Percentiles rank a stretch among this genome's conserved stretches.
These are phyloP conservation scores for Microctonus brassicae DNA, from an alignment of 2,888 invertebrate genomes.

Conservation along the genomic window DNA sequence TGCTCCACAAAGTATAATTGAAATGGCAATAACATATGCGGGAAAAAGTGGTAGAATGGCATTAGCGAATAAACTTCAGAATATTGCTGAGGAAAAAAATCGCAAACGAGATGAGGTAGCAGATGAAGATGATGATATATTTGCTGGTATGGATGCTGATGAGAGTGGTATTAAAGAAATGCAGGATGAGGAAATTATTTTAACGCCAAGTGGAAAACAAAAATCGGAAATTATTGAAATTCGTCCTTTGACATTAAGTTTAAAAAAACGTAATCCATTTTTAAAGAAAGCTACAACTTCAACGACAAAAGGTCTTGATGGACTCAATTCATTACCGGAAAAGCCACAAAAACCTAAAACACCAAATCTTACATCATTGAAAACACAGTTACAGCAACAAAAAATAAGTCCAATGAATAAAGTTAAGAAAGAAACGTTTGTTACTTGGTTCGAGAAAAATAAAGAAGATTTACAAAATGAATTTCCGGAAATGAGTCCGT, in stretches of 20 bases:
- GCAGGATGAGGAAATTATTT: conserved; percentile 48
- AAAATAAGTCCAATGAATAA: conserved; percentile 50
- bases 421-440: conserved; percentile 71
- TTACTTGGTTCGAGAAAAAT: conserved; percentile 75
- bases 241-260: conserved; percentile 57
- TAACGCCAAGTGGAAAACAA: conserved; percentile 48
- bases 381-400: conserved; percentile 49
- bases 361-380: conserved; percentile 33
- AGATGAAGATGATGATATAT: conserved; percentile 52
- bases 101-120: conserved; percentile 55
- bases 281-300: conserved; percentile 63
- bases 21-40: conserved; percentile 91
- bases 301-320: conserved; percentile 52
- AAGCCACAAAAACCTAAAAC: conserved; percentile 51
- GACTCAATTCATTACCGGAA: conserved; percentile 55
- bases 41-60: conserved; percentile 82
- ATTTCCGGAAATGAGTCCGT: conserved; percentile 72
- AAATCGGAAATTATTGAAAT: conserved; percentile 56
- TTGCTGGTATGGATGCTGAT: conserved; percentile 50
- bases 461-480: conserved; percentile 73
- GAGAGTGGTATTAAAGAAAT: conserved; percentile 41
- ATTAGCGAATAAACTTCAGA: conserved; percentile 81
- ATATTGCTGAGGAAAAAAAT: conserved; percentile 60
- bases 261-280: conserved; percentile 70
- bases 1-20: conserved; percentile 81